Evolutionary conservation across 2,888 invertebrate genomes (phyloP).

Genomic region (Cryptocephalus moraei): DNA sequence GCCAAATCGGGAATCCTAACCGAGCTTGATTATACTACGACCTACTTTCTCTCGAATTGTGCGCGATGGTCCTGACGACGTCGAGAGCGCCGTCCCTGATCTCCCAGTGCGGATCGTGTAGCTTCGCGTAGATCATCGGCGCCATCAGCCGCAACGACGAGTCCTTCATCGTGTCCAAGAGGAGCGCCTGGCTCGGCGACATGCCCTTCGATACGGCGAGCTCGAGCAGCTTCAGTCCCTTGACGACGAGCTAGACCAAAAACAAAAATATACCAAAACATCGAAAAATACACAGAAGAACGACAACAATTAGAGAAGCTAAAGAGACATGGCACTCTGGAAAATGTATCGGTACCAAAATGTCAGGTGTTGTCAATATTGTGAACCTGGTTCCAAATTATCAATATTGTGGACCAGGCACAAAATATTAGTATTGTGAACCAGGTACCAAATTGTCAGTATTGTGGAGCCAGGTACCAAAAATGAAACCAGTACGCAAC

Average conservation of each 20-base stretch:
- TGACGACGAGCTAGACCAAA: constrained; percentile 53
- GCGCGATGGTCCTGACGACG: constrained; percentile 57
- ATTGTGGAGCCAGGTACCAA: not conserved
- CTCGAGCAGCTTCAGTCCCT: constrained; percentile 58
- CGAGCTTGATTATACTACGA: too few species aligned
- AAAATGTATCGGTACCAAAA: too few species aligned
- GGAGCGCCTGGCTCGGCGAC: constrained; percentile 63
- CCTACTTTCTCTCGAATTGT: constrained; percentile 61
- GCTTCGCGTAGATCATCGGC: constrained; percentile 54
- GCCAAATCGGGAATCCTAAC: too few species aligned
- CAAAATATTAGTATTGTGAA: too few species aligned
- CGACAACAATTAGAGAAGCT: too few species aligned
- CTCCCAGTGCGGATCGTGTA: constrained; percentile 69
- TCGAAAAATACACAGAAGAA: too few species aligned
- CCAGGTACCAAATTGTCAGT: too few species aligned
- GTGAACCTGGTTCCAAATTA: too few species aligned
- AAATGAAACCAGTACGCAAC: not conserved
- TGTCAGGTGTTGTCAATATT: too few species aligned
- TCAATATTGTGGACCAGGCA: too few species aligned
- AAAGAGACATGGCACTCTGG: too few species aligned
- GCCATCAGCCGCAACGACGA: constrained; percentile 55
- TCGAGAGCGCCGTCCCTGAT: constrained; percentile 69
- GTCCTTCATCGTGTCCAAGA: constrained; percentile 56
- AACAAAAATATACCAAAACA: too few species aligned
- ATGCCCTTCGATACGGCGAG: constrained; percentile 64